A percentile compares a stretch with the other conserved stretches of the same genome.
These are phyloP conservation scores for Mythimna vitellina DNA, from an alignment of 2,888 invertebrate genomes.

Conservation along the genomic window DNA sequence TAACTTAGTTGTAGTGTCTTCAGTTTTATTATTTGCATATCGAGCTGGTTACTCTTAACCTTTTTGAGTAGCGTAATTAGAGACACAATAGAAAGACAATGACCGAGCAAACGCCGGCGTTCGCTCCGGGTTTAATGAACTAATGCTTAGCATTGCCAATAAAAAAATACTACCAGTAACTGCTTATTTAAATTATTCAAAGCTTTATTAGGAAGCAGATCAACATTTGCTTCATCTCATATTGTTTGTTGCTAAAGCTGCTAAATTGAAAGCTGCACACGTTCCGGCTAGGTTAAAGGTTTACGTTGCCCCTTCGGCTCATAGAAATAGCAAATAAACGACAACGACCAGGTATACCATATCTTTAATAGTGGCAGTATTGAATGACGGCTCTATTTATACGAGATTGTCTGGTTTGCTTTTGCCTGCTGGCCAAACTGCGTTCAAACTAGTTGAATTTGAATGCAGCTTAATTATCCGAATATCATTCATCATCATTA, in stretches of 20 bases:
- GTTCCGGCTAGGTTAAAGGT: conserved; percentile 25
- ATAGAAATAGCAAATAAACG: conserved; percentile 15
- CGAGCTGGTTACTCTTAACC: neutral
- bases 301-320: conserved; percentile 20
- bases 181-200: neutral
- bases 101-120: too few species aligned
- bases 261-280: conserved; percentile 38
- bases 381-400: neutral
- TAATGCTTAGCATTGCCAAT: neutral
- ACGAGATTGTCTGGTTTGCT: neutral
- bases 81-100: too few species aligned
- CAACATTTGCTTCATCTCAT: neutral
- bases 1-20: neutral
- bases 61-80: too few species aligned
- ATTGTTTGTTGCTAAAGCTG: conserved; percentile 31
- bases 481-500: neutral
- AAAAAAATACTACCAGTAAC: neutral
- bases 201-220: conserved; percentile 9
- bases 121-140: too few species aligned
- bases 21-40: neutral
- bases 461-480: neutral
- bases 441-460: neutral
- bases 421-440: neutral
- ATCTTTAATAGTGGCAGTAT: conserved; percentile 4
- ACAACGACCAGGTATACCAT: neutral